Evolutionary conservation across 1,140 invertebrate genomes (phyloP), one percentile per base, ranked within the genome.

Genomic region (Pseudomyrmex sp.): DNA sequence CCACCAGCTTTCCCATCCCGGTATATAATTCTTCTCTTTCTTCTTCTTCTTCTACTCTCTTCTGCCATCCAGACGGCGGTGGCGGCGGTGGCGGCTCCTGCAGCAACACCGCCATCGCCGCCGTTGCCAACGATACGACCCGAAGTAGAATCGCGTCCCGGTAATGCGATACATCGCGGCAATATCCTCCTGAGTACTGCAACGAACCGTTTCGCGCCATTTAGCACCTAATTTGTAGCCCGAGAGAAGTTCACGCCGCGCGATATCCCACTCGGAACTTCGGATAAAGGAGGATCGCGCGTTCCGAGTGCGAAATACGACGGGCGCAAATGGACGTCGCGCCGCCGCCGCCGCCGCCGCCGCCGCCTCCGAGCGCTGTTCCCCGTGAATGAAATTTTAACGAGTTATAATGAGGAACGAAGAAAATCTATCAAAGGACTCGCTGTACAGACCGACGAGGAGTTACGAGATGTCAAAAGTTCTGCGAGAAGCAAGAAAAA

Each of bases 151-250:
- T 50, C 84, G 56, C 70, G 70, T 85, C 72, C 59, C 68, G 48
- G 79, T 83, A 88, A 86, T 72, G 74, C 84, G 75, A 85, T 86
- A 86, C 84, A 86, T 88, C 87, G 75, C 66, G 26, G 85, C 83
- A 85, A 90, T 90, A 87, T 89, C 85, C 59, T 65, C 65, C 65
- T 20, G 73, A 83, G 82, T 80, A 87, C 65, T 80, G 69, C 62
- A 73, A 84, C 80, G 46, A 80, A 54, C 68, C 83, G 79, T 87
- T 87, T 87, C 87, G 68, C 79, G 56, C 82, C 85, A 89, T 90
- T 89, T 83, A 77, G 68, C 73, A 52, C 13, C 75, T 89, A 89
- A 90, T 90, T 90, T 89, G 85, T 84, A 87, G 88, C 74, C 63
- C 54, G 44, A 59, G 70, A 69, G 80, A 85, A 82, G 83, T 89